These are phyloP conservation scores for Elachura formosa DNA, from an alignment of 2,113 vertebrate species.

Conservation along the genomic window DNA sequence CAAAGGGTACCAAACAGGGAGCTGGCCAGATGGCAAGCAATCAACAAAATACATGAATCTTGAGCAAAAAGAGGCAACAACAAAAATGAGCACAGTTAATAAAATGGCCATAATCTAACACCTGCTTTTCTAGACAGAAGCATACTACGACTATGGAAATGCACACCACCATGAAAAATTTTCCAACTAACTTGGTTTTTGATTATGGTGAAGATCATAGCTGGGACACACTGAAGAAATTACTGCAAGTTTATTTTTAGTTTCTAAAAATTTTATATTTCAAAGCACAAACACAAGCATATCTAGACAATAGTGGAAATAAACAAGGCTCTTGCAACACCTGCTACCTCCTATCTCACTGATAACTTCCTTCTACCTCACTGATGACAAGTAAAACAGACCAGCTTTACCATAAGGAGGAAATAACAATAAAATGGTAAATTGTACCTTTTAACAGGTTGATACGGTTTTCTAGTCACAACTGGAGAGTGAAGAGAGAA, in stretches of 20 bases:
- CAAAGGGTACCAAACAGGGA: not conserved
- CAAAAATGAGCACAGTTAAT: not conserved
- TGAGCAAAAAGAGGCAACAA: not conserved
- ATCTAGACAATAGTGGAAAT: not conserved
- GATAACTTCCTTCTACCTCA: not conserved
- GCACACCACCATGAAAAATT: not conserved
- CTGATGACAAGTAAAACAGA: not conserved
- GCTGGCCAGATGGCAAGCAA: not conserved
- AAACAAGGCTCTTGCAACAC: not conserved
- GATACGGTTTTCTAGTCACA: not conserved
- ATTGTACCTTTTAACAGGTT: not conserved
- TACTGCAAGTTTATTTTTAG: not conserved
- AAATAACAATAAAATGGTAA: not conserved
- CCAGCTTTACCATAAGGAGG: not conserved
- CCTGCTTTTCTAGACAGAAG: not conserved
- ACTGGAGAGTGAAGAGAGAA: not conserved
- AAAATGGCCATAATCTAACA: not conserved
- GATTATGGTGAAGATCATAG: not conserved
- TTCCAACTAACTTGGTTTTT: not conserved
- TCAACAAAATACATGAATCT: not conserved
- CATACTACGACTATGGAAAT: not conserved
- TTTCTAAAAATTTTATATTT: not conserved
- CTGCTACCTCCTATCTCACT: not conserved
- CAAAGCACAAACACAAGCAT: not conserved
- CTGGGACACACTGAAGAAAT: not conserved